Evolutionary conservation across 2,797 vertebrate species (phyloP).

Genomic region (Gallirallus australis): DNA sequence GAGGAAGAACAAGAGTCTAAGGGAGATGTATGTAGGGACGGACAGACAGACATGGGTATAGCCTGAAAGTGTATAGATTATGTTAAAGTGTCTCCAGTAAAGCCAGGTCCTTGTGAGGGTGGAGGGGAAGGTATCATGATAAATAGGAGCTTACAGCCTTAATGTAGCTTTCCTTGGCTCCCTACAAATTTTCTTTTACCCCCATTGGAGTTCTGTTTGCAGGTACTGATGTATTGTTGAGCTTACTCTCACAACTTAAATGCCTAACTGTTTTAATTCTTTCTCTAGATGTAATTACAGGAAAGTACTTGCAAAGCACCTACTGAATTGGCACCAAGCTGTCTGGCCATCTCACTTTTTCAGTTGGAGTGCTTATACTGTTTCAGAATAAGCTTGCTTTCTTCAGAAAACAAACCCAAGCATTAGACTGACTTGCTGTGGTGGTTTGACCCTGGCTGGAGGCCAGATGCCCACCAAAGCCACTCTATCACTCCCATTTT

Average conservation of each 20-base stretch:
- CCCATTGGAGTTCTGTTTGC: neutral
- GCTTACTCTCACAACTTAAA: neutral
- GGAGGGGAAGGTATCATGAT: neutral
- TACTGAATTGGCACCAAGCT: neutral
- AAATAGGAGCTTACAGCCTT: neutral
- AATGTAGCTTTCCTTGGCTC: neutral
- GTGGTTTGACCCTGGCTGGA: too few relatives aligned
- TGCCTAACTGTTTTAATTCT: neutral
- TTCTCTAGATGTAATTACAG: neutral
- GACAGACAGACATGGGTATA: neutral
- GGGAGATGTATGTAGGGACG: neutral
- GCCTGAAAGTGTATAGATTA: neutral
- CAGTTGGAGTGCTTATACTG: neutral
- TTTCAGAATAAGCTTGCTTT: neutral
- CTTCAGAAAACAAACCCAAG: neutral
- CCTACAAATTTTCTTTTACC: neutral
- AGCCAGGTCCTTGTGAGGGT: neutral
- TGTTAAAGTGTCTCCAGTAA: neutral
- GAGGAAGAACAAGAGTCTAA: neutral
- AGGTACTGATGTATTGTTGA: neutral
- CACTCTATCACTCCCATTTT: too few relatives aligned
- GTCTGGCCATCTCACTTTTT: neutral
- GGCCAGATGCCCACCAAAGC: too few relatives aligned
- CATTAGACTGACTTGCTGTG: neutral
- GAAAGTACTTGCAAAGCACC: neutral